Base-by-base conservation (phyloP, 1,140 invertebrate species). In the Hycleus cichorii region DNA sequence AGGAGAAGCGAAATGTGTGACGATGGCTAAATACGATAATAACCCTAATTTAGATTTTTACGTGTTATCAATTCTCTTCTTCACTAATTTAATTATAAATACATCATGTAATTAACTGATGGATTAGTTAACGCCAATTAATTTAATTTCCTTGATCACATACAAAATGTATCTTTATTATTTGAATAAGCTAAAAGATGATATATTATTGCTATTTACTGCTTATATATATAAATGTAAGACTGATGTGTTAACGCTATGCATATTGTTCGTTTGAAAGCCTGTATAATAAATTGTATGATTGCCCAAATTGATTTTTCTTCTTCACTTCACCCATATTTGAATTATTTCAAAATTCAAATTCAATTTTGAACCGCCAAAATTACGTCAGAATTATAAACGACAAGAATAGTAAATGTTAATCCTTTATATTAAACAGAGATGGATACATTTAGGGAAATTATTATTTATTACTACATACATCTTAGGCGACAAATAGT, bases 181-280 rank as follows among this genome's bases (percentile, higher is more conserved):
- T 38, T 32, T 32, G 32, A 39, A 57, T 57, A 57, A 58, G 48
- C 56, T 58, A 57, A 63, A 65, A 65, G 49, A 50, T 5, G 32
- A 32, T 63, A 51, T 60, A 50, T 59, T 64, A 64, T 64, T 69
- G 60, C 58, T 67, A 65, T 63, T 62, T 57, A 67, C 58, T 62
- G 64, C 64, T 69, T 67, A 60, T 66, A 56, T 64, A 65, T 67
- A 59, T 69, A 66, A 63, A 62, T 66, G 64, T 67, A 69, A 69
- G 67, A 69, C 67, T 69, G 67, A 69, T 68, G 66, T 66, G 64
- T 64, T 68, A 62, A 61, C 62, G 64, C 65, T 62, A 51, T 65
- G 67, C 65, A 62, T 62, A 69, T 64, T 67, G 59, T 63, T 64
- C 49, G 51, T 63, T 67, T 66, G 56, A 56, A 69, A 61, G 65